Evolutionary conservation across 2,113 vertebrate species (phyloP).

Genomic region (Recurvirostra avosetta): DNA sequence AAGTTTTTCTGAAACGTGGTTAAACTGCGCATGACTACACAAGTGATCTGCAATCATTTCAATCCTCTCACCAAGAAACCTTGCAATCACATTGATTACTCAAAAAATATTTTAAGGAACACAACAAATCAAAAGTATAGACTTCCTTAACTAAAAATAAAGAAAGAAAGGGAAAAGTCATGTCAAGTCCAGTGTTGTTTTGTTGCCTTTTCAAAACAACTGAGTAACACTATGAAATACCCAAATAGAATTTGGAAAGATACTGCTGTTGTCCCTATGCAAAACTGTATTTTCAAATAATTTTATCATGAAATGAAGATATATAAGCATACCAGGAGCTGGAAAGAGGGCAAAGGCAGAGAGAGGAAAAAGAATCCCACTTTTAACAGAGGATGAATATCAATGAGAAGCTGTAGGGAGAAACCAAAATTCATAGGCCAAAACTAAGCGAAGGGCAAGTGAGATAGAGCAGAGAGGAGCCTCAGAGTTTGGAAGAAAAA

Average conservation of each 20-base stretch:
- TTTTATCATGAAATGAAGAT: neutral
- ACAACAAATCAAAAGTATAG: neutral
- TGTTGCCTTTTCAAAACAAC: neutral
- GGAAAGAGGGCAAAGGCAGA: neutral
- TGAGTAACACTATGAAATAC: neutral
- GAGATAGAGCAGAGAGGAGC: neutral
- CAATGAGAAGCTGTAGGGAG: neutral
- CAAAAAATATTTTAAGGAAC: neutral
- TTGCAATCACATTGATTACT: neutral
- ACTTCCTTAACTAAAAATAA: neutral
- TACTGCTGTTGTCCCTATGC: neutral
- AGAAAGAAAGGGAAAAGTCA: neutral
- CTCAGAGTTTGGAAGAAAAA: neutral
- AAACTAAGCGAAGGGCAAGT: neutral
- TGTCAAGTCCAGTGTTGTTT: neutral
- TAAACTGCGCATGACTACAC: neutral
- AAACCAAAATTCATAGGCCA: neutral
- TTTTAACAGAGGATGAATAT: neutral
- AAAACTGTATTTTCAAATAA: neutral
- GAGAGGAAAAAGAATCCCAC: neutral
- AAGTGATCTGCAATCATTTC: neutral
- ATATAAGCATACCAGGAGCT: neutral
- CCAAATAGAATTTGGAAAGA: neutral
- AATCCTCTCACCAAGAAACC: neutral
- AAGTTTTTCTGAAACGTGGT: constrained; percentile 30